Evolutionary conservation across 2,113 vertebrate genomes (phyloP), one percentile per base, ranked within the genome.

Genomic region (Otus sunia): DNA sequence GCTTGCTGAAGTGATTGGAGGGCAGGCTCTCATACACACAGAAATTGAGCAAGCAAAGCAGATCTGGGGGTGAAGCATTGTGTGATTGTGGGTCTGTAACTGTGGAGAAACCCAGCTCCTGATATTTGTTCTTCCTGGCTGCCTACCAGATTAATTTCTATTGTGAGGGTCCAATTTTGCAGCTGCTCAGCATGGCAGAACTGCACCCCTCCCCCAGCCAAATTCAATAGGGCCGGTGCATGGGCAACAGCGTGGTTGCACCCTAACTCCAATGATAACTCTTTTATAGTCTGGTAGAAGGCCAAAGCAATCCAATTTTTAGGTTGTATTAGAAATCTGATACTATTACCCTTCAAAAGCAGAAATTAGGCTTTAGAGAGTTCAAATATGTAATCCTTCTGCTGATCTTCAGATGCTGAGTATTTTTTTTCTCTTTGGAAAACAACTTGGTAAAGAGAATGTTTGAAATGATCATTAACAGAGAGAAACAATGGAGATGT

Each of bases 121-220:
- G 62, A 23, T 83, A 84, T 91, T 92, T 79, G 88, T 67, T 96
- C 85, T 95, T 92, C 60, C 91, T 87, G 88, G 88, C 86, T 92
- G 92, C 94, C 94, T 72, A 91, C 74, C 84, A 96, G 90, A 92
- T 76, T 94, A 83, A 91, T 96, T 90, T 82, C 90, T 94, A 93
- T 94, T 83, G 81, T 80, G 25, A 94, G 69, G 90, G 87, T 73
- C 83, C 91, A 92, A 72, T 96, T 90, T 78, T 86, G 91, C 85
- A 95, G 93, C 85, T 92, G 85, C 92, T 96, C 86, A 85, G 96
- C 77, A n/a, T 4, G 11, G 94, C 94, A 92, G 84, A 96, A 77
- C 83, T 34, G 26, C 66, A 58, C 86, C 90, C 96, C 85, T 94
- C 92, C 92, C 96, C 88, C 93, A 62, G 52, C 14, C 79, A 43